phyloP scores from a whole-genome alignment of 1,140 invertebrate genomes.

The Brachionus koreanus region DNA sequence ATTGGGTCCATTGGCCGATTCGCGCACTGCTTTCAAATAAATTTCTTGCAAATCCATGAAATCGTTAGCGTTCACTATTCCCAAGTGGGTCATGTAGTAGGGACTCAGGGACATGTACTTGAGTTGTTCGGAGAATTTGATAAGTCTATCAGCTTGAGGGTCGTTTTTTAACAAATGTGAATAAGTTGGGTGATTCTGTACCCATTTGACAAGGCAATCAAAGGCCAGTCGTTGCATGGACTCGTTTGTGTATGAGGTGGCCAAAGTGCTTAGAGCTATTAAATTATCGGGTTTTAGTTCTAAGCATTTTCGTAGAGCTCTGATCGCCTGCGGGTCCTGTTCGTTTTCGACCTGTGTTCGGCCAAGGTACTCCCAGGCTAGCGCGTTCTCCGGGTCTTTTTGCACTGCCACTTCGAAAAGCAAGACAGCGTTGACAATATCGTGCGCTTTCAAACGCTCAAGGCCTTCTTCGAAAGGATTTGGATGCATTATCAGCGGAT shows the following conservation, averaged over 20 bases:
- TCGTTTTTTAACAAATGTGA: conserved; percentile 64
- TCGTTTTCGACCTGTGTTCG: conserved; percentile 89
- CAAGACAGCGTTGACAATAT: conserved; percentile 87
- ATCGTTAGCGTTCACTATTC: not conserved
- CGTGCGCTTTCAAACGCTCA: conserved; percentile 73
- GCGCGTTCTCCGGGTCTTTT: conserved; percentile 70
- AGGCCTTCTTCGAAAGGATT: conserved; percentile 82
- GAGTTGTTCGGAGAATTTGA: not conserved
- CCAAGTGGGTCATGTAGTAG: conserved; percentile 15
- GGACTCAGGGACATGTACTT: not conserved
- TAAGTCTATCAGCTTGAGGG: conserved; percentile 48
- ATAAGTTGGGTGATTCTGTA: conserved; percentile 79
- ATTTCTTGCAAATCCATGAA: conserved; percentile 40
- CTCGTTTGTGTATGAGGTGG: conserved; percentile 93
- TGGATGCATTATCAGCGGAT: conserved; percentile 72
- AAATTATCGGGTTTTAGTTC: conserved; percentile 75
- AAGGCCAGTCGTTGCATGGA: conserved; percentile 63
- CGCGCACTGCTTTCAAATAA: conserved; percentile 38
- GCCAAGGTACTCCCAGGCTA: conserved; percentile 63
- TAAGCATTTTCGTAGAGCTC: conserved; percentile 73
- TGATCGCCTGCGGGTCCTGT: conserved; percentile 79
- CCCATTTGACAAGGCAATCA: conserved; percentile 67
- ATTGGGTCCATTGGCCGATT: not conserved
- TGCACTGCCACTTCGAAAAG: conserved; percentile 92
- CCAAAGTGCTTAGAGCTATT: conserved; percentile 78